Conservation (phyloP, 2,113 vertebrate genomes). For the Psophia crepitans region DNA sequence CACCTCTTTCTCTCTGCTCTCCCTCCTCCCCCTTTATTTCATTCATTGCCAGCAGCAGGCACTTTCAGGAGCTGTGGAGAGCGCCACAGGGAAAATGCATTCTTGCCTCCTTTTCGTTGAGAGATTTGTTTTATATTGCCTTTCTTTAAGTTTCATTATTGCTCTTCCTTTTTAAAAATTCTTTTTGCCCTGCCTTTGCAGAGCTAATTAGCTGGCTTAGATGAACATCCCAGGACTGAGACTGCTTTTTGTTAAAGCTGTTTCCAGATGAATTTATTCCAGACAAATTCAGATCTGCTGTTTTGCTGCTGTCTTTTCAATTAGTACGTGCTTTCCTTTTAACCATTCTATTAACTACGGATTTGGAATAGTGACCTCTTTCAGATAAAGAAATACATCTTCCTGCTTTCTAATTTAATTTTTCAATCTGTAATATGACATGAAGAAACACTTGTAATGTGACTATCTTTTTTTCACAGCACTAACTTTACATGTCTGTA, state of each 20-base stretch:
- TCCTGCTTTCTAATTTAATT: not conserved
- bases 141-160: not conserved
- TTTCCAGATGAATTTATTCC: not conserved
- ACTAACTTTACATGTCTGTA: not conserved
- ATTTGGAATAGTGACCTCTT: not conserved
- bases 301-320: not conserved
- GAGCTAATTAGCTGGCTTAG: slow-evolving; percentile 5
- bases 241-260: not conserved
- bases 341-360: not conserved
- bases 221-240: not conserved
- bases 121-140: not conserved
- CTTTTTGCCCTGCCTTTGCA: not conserved
- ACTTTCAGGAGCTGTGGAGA: not conserved
- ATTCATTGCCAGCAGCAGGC: slow-evolving; percentile 15
- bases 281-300: not conserved
- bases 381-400: not conserved
- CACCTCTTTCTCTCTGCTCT: not conserved
- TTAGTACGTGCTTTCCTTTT: not conserved
- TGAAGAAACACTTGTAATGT: not conserved
- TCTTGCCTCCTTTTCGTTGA: not conserved
- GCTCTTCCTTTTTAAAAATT: not conserved
- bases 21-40: slow-evolving; percentile 28
- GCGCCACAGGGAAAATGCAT: not conserved
- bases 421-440: not conserved
- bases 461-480: not conserved